phyloP scores from a whole-genome alignment of 37 sponge, comb jelly and placozoan species.

The Aplysina aerophoba region DNA sequence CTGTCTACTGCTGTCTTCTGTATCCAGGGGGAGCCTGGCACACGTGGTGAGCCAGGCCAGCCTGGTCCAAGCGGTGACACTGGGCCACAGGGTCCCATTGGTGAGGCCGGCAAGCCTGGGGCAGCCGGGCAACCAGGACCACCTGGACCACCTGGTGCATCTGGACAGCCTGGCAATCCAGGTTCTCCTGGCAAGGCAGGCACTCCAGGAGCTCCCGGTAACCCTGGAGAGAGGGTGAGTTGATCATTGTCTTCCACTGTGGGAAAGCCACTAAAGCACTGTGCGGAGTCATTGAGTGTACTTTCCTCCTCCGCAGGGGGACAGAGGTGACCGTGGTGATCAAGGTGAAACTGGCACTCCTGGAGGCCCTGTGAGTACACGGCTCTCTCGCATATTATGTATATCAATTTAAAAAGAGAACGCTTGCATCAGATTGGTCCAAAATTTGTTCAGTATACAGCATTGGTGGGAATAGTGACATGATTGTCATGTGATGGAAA shows the following conservation, averaged over 20 bases:
- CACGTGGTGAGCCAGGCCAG: constrained; percentile 23
- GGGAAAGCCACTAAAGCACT: not conserved
- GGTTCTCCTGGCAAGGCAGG: constrained; percentile 68
- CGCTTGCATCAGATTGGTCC: no score
- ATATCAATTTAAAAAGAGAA: no score
- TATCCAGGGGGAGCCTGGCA: constrained; percentile 41
- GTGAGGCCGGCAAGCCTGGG: constrained; percentile 48
- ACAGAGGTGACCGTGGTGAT: constrained; percentile 34
- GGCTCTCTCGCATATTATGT: no score
- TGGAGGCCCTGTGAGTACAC: constrained; percentile 19
- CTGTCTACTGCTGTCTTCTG: not conserved
- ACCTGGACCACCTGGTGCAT: constrained; percentile 52
- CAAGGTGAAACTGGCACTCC: constrained; percentile 12
- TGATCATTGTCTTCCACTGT: not conserved
- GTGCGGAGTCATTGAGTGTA: not conserved
- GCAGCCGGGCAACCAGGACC: constrained; percentile 48
- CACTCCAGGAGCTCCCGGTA: constrained; percentile 50
- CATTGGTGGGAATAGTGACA: no score
- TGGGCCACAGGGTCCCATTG: constrained; percentile 56
- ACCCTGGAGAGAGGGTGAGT: constrained; percentile 41
- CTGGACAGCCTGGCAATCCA: constrained; percentile 64
- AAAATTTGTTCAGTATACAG: no score
- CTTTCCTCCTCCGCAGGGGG: not conserved
- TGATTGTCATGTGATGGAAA: no score
- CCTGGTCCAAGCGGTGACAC: constrained; percentile 20